Conservation (phyloP, 2,113 vertebrate genomes). For the Otus sunia region DNA sequence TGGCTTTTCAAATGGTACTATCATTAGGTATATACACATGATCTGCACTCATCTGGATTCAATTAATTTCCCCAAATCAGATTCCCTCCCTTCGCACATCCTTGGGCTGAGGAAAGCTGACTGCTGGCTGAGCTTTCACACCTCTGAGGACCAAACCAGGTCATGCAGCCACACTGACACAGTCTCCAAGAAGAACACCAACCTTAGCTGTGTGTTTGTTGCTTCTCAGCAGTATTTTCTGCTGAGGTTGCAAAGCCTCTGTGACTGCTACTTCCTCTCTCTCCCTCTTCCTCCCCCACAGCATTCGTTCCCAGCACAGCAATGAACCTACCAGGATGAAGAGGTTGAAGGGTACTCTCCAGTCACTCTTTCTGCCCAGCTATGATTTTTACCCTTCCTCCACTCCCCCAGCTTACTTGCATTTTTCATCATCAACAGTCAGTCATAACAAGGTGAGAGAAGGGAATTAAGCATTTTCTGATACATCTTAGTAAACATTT, state of each 20-base stretch:
- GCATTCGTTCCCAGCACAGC: neutral
- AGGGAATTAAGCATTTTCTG: neutral
- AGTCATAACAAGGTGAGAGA: neutral
- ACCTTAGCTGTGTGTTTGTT: neutral
- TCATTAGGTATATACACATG: neutral
- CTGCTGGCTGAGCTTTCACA: neutral
- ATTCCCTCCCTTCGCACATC: neutral
- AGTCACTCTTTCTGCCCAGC: neutral
- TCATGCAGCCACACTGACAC: accelerated
- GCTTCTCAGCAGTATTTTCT: neutral
- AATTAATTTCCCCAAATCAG: neutral
- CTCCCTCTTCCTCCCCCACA: neutral
- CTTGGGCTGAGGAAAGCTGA: neutral
- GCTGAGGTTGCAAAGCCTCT: neutral
- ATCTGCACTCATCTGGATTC: neutral
- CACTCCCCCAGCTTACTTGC: neutral
- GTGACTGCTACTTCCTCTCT: neutral
- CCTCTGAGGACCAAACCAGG: neutral
- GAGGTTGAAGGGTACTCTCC: neutral
- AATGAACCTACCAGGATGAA: neutral
- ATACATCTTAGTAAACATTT: neutral
- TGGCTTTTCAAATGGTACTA: neutral
- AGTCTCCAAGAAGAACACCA: neutral
- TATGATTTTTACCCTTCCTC: neutral
- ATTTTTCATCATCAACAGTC: neutral